Conservation (phyloP, 2,113 vertebrate species). For the Trinectes maculatus region DNA sequence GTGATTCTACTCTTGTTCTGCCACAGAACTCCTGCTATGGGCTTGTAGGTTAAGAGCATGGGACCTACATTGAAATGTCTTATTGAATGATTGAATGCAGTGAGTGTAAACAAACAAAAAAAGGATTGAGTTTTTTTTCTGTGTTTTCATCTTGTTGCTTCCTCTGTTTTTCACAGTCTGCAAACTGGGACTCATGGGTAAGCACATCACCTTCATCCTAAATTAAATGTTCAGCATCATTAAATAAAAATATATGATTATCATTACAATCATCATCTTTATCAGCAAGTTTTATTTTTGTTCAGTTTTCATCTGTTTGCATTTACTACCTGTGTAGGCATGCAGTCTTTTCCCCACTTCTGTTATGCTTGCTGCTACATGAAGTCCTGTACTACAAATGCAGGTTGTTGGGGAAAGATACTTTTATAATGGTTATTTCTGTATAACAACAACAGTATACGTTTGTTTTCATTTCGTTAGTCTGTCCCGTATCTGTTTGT, state of each 20-base stretch:
- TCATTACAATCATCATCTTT: slow-evolving; percentile 32
- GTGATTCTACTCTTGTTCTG: slow-evolving; percentile 42
- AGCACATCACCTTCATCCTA: slow-evolving; percentile 18
- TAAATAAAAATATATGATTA: background rate
- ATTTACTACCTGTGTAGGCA: background rate
- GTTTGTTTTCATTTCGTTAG: slow-evolving; percentile 35
- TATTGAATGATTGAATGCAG: slow-evolving; percentile 26
- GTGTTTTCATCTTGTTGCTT: slow-evolving; percentile 18
- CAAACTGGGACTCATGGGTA: slow-evolving; percentile 79
- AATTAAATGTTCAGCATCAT: background rate
- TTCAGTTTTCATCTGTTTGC: slow-evolving; percentile 11
- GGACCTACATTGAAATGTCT: slow-evolving; percentile 25
- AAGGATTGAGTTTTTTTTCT: background rate
- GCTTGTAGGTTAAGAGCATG: slow-evolving; percentile 58
- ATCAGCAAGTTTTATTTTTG: slow-evolving; percentile 19
- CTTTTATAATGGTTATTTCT: slow-evolving; percentile 31
- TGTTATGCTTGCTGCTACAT: background rate
- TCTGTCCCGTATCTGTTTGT: slow-evolving; percentile 64
- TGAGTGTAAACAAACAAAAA: background rate
- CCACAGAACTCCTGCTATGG: slow-evolving; percentile 31
- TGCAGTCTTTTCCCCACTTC: slow-evolving; percentile 9
- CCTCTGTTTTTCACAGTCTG: slow-evolving; percentile 53
- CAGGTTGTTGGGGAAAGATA: background rate
- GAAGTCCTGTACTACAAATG: too few species aligned
- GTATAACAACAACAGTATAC: background rate